Base-by-base conservation (phyloP, 2,113 vertebrate genomes). In the Tringa solitaria region DNA sequence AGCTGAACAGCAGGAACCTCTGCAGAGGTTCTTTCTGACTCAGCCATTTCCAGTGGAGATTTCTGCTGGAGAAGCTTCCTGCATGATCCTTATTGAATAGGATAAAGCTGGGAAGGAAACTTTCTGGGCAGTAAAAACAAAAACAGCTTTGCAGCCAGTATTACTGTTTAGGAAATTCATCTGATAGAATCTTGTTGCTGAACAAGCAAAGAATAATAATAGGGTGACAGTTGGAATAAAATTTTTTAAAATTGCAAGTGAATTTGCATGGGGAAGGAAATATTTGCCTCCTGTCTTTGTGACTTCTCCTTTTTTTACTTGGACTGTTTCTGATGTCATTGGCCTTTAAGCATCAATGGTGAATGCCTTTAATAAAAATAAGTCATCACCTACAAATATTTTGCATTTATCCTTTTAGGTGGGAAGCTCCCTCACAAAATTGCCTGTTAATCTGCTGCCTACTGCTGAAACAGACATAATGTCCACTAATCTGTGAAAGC, bases 61-160 rank as follows among this genome's bases (percentile, higher is more conserved):
- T 83, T 74, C 33, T 80, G n/a, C 45, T 24, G 23, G 37, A 84
- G 76, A 81, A 75, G 4, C 9, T 91, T 87, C 50, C 19, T 14
- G 2, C 3, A 2, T 48, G 39, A 45, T 60, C 21, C 9, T 65
- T 73, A 41, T 17, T 72, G 39, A 78, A 75, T 28, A 26, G 4
- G 7, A 23, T 22, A 30, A 35, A 48, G 13, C 43, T 82, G 51
- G 59, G 33, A 92, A 81, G 13, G 6, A 84, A 81, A 54, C 8
- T 72, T 89, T 70, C 54, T 30, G 9, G 48, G 43, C 7, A 59
- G 21, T n/a, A 41, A 54, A 84, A 86, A 41, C 6, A 67, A 82
- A 80, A 84, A 0, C 6, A 68, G 8, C 41, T 87, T 91, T 75
- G 26, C 59, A 78, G 35, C 0, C 0, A 30, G 7, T 56, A 33